These are phyloP conservation scores for Drosophila elegans DNA, from an alignment of 1,140 invertebrate species.

Conservation along the genomic window DNA sequence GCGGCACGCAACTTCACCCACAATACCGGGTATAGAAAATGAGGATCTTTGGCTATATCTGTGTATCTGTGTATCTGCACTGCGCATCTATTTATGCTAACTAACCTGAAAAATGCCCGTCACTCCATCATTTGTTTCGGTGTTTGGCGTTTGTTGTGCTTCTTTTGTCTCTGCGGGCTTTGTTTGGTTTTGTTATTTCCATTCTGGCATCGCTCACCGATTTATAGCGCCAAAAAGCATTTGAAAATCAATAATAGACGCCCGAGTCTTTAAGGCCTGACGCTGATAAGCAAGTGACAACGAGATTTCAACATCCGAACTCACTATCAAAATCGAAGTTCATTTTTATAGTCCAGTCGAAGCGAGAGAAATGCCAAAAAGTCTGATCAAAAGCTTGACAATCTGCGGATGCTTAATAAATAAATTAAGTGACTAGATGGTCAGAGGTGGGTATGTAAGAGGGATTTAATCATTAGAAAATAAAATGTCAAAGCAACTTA, in stretches of 20 bases:
- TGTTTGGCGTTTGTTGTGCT: slow-evolving; percentile 40
- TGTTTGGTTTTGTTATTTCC: slow-evolving; percentile 25
- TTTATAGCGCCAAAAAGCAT: slow-evolving; percentile 74
- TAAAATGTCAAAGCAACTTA: too few relatives aligned
- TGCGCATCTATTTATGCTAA: slow-evolving; percentile 77
- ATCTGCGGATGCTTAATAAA: slow-evolving; percentile 64
- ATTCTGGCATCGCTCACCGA: slow-evolving; percentile 44
- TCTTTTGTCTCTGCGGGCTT: slow-evolving; percentile 39
- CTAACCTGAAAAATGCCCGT: slow-evolving; percentile 65
- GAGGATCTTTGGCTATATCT: slow-evolving; percentile 13
- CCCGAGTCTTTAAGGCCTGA: slow-evolving; percentile 32
- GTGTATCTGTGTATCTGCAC: slow-evolving; percentile 67
- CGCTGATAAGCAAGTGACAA: slow-evolving; percentile 75
- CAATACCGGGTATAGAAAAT: slow-evolving; percentile 10
- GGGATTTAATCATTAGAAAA: not conserved
- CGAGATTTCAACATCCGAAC: slow-evolving; percentile 52
- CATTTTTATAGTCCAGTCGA: slow-evolving; percentile 36
- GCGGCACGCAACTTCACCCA: slow-evolving; percentile 40
- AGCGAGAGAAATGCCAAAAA: slow-evolving; percentile 55
- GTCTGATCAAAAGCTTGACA: slow-evolving; percentile 50
- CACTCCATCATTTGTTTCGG: slow-evolving; percentile 56
- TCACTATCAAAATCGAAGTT: slow-evolving; percentile 33
- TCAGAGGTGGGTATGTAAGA: slow-evolving; percentile 10
- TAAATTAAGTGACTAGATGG: slow-evolving; percentile 56
- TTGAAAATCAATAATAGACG: slow-evolving; percentile 76